phyloP scores from a whole-genome alignment of 2,888 invertebrate genomes.

The Aproaerema taeniolella region DNA sequence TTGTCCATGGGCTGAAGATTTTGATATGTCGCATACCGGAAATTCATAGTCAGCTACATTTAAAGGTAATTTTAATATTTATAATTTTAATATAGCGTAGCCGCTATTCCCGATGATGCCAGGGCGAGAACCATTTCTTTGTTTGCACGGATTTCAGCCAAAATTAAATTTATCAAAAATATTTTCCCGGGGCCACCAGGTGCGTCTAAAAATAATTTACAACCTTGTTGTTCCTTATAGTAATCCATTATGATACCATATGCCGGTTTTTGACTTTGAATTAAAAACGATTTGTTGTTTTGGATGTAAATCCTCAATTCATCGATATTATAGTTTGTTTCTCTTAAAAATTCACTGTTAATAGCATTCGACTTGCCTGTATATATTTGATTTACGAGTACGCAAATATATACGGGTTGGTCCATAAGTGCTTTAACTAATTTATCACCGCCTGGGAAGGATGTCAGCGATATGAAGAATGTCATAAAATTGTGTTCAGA shows the following conservation, averaged over 20 bases:
- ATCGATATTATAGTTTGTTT: neutral
- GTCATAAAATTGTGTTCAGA: too few species aligned
- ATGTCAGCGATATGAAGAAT: too few species aligned
- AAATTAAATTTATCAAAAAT: neutral
- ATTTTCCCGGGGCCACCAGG: slow-evolving; percentile 6
- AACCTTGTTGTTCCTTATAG: too few species aligned
- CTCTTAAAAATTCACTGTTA: neutral
- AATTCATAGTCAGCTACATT: neutral
- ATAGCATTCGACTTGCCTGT: too few species aligned
- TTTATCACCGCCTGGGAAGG: too few species aligned
- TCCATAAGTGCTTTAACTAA: too few species aligned
- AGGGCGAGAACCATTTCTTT: neutral
- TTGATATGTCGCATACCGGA: neutral
- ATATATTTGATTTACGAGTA: too few species aligned
- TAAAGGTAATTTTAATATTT: neutral
- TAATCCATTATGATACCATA: neutral
- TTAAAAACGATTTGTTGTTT: neutral
- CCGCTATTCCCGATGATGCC: slow-evolving; percentile 3
- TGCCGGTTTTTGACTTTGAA: neutral
- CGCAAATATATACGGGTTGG: too few species aligned
- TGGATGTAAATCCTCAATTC: neutral
- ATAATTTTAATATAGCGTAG: neutral
- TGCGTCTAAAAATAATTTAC: slow-evolving; percentile 5
- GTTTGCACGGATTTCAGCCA: neutral
- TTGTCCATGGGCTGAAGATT: neutral